Conservation (phyloP, 2,113 vertebrate genomes). For the Triplophysa tibetana region DNA sequence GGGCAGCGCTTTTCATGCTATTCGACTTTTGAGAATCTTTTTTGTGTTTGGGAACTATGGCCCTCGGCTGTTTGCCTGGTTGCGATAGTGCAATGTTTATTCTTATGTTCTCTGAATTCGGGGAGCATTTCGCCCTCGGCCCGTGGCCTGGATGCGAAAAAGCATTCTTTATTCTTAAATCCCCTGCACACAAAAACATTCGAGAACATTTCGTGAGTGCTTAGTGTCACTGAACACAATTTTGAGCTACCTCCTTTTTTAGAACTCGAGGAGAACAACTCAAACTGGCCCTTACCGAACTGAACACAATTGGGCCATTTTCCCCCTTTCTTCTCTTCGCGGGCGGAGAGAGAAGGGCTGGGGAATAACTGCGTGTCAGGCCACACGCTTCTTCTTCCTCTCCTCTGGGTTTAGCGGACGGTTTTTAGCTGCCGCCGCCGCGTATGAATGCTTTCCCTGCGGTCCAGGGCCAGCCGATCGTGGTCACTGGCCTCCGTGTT, state of each 20-base stretch:
- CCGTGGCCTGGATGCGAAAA: neutral
- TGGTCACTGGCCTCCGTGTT: neutral
- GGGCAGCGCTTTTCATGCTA: neutral
- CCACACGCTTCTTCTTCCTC: neutral
- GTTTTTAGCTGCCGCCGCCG: neutral
- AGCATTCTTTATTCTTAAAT: neutral
- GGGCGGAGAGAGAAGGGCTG: neutral
- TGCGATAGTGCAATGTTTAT: neutral
- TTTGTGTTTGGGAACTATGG: too few relatives aligned
- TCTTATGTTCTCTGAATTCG: neutral
- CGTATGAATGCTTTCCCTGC: constrained; percentile 1
- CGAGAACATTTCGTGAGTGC: neutral
- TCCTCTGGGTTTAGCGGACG: neutral
- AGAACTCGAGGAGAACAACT: neutral
- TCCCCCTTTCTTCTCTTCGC: neutral
- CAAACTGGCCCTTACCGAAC: neutral
- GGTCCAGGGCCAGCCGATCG: neutral
- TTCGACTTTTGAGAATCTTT: too few relatives aligned
- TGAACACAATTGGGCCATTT: neutral
- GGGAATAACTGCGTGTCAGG: neutral
- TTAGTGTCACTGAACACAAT: neutral
- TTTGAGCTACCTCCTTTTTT: neutral
- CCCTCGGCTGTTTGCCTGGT: too few relatives aligned
- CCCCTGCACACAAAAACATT: neutral
- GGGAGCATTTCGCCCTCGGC: neutral